Percentiles rank a stretch among this genome's conserved stretches.
phyloP scores from a whole-genome alignment of 2,797 vertebrate species.

The Myiothlypis coronata region DNA sequence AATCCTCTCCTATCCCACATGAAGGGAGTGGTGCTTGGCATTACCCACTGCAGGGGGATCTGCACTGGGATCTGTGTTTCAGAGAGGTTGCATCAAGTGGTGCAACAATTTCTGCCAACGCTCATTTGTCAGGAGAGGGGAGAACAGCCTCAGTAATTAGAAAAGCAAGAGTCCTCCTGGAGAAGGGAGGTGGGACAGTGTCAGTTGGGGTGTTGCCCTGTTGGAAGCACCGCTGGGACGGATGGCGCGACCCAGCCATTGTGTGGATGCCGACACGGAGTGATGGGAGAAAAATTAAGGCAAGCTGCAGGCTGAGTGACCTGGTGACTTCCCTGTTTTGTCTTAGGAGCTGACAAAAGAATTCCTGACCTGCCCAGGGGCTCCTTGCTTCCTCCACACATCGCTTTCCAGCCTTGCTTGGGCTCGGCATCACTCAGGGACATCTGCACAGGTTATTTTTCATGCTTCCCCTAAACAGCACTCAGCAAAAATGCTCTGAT shows the following conservation, averaged over 20 bases:
- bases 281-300: neutral
- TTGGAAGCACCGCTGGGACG: rapidly evolving
- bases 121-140: neutral
- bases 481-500: conserved; percentile 52
- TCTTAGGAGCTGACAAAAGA: conserved; percentile 50
- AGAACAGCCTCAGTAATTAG: neutral
- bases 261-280: neutral
- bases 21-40: neutral
- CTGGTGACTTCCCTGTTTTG: conserved; percentile 58
- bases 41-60: rapidly evolving
- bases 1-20: neutral
- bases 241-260: neutral
- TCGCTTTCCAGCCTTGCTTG: neutral
- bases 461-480: neutral
- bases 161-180: neutral
- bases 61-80: neutral
- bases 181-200: neutral
- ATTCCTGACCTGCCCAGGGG: conserved; percentile 20
- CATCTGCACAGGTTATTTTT: conserved; percentile 54
- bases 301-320: neutral
- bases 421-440: neutral
- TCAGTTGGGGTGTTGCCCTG: rapidly evolving
- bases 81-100: neutral
- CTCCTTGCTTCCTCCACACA: neutral
- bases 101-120: rapidly evolving